Base-by-base conservation (phyloP, 1,140 invertebrate genomes). In the Pinna nobilis region DNA sequence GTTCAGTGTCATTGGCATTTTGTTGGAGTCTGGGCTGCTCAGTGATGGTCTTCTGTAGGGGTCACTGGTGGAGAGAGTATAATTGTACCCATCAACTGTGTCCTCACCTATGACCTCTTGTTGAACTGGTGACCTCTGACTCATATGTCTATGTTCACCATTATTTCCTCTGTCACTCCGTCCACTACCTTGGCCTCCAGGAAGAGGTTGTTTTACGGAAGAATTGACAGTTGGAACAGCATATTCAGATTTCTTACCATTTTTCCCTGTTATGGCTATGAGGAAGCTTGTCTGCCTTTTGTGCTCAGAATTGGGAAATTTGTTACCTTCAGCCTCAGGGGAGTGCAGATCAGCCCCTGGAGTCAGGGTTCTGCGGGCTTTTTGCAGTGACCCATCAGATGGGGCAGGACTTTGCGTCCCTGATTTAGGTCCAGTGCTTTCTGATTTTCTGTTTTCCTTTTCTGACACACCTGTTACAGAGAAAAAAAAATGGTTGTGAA, bases 331-430 rank as follows among this genome's bases (percentile, higher is more conserved):
- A 23, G 57, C 33, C 39, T 71, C 72, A 50, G 76, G 68, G 37
- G 60, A 60, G 11, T 76, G 30, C 18, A 63, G 68, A 33, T 76
- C 74, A n/a, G n/a, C n/a, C n/a, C n/a, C n/a, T n/a, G 69, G 30
- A 71, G 71, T 61, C 94, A 93, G 0, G 94, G 93, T 65, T 94
- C 94, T 0, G 94, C n/a, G 94, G 0, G 94, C 95, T 20, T 95
- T 94, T 50, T 94, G 94, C 64, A 59, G n/a, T 59, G 55, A 59
- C 37, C 30, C 37, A 33, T 15, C 37, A 30, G 37, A 30, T 59
- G 4, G 55, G 33, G 30, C 28, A n/a, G 28, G 55, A 59, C 55
- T 35, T 33, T 9, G 37, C 23, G 13, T 30, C 33, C 20, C 30
- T 35, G 11, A 33, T 35, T 33, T 59, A 35, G 15, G 55, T 35